phyloP scores from a whole-genome alignment of 2,797 vertebrate genomes.

The Erithacus rubecula region DNA sequence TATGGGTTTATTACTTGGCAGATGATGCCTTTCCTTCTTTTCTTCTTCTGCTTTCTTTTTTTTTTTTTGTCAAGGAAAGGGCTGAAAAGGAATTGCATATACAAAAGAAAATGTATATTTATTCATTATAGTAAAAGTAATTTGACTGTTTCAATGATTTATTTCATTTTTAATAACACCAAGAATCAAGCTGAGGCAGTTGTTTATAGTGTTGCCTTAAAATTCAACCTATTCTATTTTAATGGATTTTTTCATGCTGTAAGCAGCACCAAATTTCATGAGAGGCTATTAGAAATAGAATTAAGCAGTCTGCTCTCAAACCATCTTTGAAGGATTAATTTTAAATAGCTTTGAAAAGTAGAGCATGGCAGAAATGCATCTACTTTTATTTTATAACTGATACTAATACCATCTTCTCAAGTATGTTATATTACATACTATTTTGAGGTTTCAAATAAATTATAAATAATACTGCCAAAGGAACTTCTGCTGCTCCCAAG shows the following conservation, averaged over 20 bases:
- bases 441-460: neutral
- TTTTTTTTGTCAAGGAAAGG: neutral
- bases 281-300: neutral
- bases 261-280: neutral
- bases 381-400: neutral
- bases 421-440: neutral
- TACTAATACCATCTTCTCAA: slow-evolving; percentile 4
- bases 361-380: neutral
- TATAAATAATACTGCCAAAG: neutral
- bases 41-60: neutral
- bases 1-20: neutral
- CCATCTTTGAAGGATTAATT: neutral
- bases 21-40: neutral
- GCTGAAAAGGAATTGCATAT: neutral
- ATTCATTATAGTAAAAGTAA: neutral
- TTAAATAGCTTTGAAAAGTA: neutral
- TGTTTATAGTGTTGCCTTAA: neutral
- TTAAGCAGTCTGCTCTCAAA: neutral
- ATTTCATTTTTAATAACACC: neutral
- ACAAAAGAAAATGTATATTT: neutral
- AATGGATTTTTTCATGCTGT: neutral
- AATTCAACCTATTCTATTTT: neutral
- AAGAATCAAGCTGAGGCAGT: neutral
- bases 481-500: neutral
- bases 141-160: neutral